Percentiles rank a stretch among this genome's conserved stretches.
phyloP scores from a whole-genome alignment of 1,140 invertebrate genomes.

The Pinna nobilis region DNA sequence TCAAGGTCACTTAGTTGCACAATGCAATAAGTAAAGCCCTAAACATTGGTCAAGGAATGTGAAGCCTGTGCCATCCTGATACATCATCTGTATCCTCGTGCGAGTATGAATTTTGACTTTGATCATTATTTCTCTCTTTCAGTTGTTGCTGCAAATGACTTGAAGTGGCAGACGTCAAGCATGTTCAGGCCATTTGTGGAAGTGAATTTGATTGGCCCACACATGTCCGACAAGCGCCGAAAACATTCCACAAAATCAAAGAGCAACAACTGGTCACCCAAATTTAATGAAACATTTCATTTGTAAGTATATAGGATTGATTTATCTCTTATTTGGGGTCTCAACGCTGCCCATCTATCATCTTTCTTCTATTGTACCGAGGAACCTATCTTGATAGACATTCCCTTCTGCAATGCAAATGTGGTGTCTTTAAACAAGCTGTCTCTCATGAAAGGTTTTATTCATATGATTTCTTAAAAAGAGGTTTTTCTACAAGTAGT shows the following conservation, averaged over 20 bases:
- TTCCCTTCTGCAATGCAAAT: too few species aligned
- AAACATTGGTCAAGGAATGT: too few species aligned
- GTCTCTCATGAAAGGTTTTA: too few species aligned
- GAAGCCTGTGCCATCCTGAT: too few species aligned
- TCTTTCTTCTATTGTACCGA: background rate
- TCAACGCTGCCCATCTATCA: background rate
- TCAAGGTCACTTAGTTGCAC: too few species aligned
- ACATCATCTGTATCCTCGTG: too few species aligned
- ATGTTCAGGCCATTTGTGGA: conserved; percentile 99
- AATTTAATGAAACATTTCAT: conserved; percentile 99
- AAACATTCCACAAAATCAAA: conserved; percentile 99
- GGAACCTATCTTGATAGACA: background rate
- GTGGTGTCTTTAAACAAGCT: too few species aligned
- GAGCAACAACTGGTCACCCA: conserved; percentile 98
- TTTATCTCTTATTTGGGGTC: background rate
- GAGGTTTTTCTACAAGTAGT: too few species aligned
- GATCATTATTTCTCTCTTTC: conserved; percentile 72
- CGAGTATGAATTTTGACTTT: too few species aligned
- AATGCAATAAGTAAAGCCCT: too few species aligned
- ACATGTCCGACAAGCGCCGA: conserved; percentile 97
- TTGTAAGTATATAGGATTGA: conserved; percentile 95
- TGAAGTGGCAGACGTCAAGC: conserved; percentile 95
- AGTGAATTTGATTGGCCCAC: conserved; percentile 98
- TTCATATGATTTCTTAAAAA: too few species aligned
- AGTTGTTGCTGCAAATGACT: conserved; percentile 98